Conservation (phyloP, 2,113 vertebrate genomes). For the Kobus ellipsiprymnus region DNA sequence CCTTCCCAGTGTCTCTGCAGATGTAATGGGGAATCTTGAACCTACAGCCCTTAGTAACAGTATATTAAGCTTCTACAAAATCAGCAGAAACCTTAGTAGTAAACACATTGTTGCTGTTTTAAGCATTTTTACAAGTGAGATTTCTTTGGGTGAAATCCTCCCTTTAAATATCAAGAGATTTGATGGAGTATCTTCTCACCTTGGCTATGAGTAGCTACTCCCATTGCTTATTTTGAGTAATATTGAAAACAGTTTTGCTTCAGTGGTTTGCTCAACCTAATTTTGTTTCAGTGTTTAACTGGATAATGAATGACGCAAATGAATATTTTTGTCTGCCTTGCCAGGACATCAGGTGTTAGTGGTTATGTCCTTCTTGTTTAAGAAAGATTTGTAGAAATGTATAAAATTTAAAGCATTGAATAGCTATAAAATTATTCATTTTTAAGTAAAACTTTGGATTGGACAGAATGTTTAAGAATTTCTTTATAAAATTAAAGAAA, state of each 20-base stretch:
- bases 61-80: neutral
- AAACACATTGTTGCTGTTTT: neutral
- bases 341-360: neutral
- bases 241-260: constrained; percentile 1
- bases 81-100: neutral
- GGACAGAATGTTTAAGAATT: neutral
- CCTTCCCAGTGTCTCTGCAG: neutral
- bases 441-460: neutral
- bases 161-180: neutral
- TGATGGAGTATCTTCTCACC: neutral
- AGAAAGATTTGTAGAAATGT: constrained; percentile 34
- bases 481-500: constrained; percentile 14
- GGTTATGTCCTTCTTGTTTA: neutral
- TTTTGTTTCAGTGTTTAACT: neutral
- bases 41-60: neutral
- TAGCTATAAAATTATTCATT: neutral
- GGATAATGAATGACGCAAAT: constrained; percentile 9
- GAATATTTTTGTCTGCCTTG: neutral
- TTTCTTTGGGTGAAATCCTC: neutral
- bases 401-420: neutral
- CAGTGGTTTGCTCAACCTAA: neutral
- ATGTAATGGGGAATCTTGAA: neutral
- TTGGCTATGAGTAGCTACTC: neutral
- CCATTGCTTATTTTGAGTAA: neutral
- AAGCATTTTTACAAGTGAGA: neutral